Evolutionary conservation across 1,140 invertebrate species (phyloP).

Genomic region (Drosophila sp.): DNA sequence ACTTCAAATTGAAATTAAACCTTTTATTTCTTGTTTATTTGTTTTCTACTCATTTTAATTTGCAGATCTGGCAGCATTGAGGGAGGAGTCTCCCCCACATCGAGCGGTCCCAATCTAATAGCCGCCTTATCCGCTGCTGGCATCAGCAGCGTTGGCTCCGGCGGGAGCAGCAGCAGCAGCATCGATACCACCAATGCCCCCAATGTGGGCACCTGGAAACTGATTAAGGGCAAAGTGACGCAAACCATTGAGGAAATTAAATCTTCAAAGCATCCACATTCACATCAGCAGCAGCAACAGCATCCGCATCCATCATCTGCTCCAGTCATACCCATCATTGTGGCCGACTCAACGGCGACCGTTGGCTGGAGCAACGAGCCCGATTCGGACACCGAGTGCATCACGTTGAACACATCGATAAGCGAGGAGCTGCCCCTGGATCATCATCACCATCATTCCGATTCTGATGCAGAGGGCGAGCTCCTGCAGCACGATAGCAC

Average conservation of each 20-base stretch:
- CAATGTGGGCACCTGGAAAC: conserved; percentile 76
- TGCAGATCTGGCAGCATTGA: conserved; percentile 77
- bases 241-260: conserved; percentile 82
- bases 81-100: conserved; percentile 67
- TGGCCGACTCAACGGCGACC: conserved; percentile 45
- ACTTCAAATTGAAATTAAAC: not conserved
- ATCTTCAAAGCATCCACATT: conserved; percentile 68
- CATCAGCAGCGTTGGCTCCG: conserved; percentile 23
- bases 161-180: conserved; percentile 21
- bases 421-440: conserved; percentile 64
- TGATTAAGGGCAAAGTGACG: conserved; percentile 82
- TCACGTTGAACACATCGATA: conserved; percentile 62
- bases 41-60: conserved; percentile 8
- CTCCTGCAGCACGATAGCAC: conserved; percentile 55
- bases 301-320: conserved; percentile 17
- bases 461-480: conserved; percentile 70
- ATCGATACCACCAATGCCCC: conserved; percentile 19
- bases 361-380: conserved; percentile 63
- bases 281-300: not conserved
- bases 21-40: not conserved
- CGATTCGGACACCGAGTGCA: conserved; percentile 72
- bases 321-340: conserved; percentile 55
- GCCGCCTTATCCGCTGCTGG: conserved; percentile 57
- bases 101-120: conserved; percentile 64
- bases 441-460: conserved; percentile 46